Evolutionary conservation across 1,140 invertebrate species (phyloP).

Genomic region (Drosophila lacteicornis): DNA sequence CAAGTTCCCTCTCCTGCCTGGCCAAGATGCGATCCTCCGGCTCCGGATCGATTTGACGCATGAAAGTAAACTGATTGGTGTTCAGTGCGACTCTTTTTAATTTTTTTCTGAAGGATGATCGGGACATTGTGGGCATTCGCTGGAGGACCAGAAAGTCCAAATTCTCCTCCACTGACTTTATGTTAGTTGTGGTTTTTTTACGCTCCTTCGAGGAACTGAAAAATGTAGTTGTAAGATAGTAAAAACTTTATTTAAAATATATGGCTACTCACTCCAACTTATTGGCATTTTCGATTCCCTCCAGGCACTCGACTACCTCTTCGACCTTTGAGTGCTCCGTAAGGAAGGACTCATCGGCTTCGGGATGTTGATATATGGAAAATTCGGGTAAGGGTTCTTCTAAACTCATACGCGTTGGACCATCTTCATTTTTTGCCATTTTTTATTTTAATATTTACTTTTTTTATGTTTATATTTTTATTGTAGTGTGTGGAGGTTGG

Average conservation of each 20-base stretch:
- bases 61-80: slow-evolving; percentile 58
- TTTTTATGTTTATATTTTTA: background rate
- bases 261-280: slow-evolving; percentile 41
- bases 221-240: no score
- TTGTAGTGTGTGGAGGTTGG: background rate
- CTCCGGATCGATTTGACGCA: slow-evolving; percentile 51
- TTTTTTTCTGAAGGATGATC: background rate
- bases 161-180: background rate
- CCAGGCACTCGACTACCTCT: slow-evolving; percentile 37
- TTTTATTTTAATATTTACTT: background rate
- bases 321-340: slow-evolving; percentile 19
- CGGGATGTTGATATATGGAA: slow-evolving; percentile 14
- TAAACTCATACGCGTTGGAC: no score
- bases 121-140: background rate
- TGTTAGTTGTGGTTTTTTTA: background rate
- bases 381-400: background rate
- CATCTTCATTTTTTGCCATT: background rate
- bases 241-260: no score
- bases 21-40: slow-evolving; percentile 4
- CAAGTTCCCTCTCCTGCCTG: slow-evolving; percentile 33
- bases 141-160: slow-evolving; percentile 8
- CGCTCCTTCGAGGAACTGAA: background rate
- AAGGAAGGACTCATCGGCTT: slow-evolving; percentile 51
- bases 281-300: slow-evolving; percentile 18
- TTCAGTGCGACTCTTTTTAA: background rate